A percentile compares a stretch with the other conserved stretches of the same genome.
phyloP scores from a whole-genome alignment of 2,888 invertebrate species.

The Heliothis peltigera region DNA sequence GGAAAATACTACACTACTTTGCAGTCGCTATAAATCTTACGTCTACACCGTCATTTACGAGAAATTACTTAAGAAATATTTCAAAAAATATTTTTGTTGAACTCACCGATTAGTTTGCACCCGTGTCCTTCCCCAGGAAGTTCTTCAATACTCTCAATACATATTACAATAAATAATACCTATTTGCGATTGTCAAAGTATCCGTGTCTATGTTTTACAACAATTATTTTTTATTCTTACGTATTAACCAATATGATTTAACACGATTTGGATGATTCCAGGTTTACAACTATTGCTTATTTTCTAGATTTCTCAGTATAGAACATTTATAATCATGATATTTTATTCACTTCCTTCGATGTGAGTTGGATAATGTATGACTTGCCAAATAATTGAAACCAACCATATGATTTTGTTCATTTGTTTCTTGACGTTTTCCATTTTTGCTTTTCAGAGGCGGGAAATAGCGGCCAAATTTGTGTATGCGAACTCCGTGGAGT shows the following conservation, averaged over 20 bases:
- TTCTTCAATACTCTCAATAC: slow-evolving; percentile 71
- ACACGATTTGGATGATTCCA: slow-evolving; percentile 74
- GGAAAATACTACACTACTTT: slow-evolving; percentile 47
- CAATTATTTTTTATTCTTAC: slow-evolving; percentile 79
- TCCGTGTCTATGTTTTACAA: slow-evolving; percentile 57
- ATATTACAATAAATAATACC: slow-evolving; percentile 73
- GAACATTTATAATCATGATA: slow-evolving; percentile 76
- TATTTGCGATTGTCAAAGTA: slow-evolving; percentile 75
- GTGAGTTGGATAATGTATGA: slow-evolving; percentile 81
- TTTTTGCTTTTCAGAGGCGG: slow-evolving; percentile 74
- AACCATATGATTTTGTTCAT: slow-evolving; percentile 88
- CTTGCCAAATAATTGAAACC: slow-evolving; percentile 86
- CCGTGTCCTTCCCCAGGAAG: slow-evolving; percentile 57
- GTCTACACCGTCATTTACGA: slow-evolving; percentile 34
- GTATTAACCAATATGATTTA: slow-evolving; percentile 76
- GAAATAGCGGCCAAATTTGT: slow-evolving; percentile 41
- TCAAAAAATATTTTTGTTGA: slow-evolving; percentile 22
- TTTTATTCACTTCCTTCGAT: slow-evolving; percentile 74
- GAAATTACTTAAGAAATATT: slow-evolving; percentile 40
- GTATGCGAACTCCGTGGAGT: slow-evolving; percentile 54
- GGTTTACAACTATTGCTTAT: slow-evolving; percentile 78
- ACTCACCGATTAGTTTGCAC: slow-evolving; percentile 64
- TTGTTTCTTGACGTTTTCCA: slow-evolving; percentile 83
- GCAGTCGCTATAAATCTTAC: slow-evolving; percentile 21
- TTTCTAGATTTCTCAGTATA: slow-evolving; percentile 71